phyloP scores from a whole-genome alignment of 2,113 vertebrate genomes.

The Anarhynchus alexandrinus region DNA sequence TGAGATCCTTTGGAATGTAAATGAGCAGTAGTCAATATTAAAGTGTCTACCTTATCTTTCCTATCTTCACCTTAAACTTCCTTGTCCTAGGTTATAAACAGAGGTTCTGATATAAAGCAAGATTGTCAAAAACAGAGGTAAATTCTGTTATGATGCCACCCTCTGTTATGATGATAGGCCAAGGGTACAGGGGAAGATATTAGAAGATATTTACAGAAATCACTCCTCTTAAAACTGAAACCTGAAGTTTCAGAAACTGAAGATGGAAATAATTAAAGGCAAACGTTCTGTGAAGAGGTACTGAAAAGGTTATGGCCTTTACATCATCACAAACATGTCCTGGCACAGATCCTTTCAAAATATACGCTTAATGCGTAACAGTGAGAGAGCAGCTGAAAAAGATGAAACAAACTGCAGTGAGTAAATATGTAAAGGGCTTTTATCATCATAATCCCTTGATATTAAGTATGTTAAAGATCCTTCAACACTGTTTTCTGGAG shows the following conservation, averaged over 20 bases:
- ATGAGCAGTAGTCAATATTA: background rate
- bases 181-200: background rate
- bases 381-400: slow-evolving; percentile 23
- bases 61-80: background rate
- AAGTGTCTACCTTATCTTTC: background rate
- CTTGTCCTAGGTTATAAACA: background rate
- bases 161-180: background rate
- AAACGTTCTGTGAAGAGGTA: background rate
- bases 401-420: slow-evolving; percentile 41
- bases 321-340: slow-evolving; percentile 40
- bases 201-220: background rate
- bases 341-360: slow-evolving; percentile 42
- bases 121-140: background rate
- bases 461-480: slow-evolving; percentile 8
- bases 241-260: background rate
- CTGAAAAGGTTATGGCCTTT: slow-evolving; percentile 23
- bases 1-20: background rate
- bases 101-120: background rate
- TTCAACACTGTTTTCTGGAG: background rate
- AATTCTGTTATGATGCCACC: background rate
- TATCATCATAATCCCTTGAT: background rate
- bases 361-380: slow-evolving; percentile 31
- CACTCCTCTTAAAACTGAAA: background rate
- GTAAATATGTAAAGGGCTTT: slow-evolving; percentile 3
- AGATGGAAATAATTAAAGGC: slow-evolving; percentile 7